A percentile compares a stretch with the other conserved stretches of the same genome.
phyloP scores from a whole-genome alignment of 2,888 invertebrate species.

The Parthenolecanium corni region DNA sequence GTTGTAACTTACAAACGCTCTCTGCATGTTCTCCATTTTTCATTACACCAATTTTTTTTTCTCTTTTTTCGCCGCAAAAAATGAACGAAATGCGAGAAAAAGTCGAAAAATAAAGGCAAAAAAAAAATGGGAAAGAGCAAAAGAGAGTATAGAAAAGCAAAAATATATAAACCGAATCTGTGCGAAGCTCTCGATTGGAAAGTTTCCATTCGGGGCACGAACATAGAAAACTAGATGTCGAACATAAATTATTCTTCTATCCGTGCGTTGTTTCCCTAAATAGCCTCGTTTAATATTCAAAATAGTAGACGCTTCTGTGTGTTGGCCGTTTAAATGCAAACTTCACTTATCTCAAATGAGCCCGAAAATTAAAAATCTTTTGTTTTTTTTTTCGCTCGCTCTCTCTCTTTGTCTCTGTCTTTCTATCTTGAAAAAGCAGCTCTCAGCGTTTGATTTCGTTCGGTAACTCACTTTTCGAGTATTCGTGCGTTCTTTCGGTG shows the following conservation, averaged over 20 bases:
- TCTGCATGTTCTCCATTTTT: too few species aligned
- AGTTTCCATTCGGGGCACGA: constrained; percentile 26
- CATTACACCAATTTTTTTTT: neutral
- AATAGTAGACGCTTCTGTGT: constrained; percentile 22
- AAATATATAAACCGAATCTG: constrained; percentile 16
- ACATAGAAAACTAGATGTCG: constrained; percentile 28
- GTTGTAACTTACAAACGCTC: too few species aligned
- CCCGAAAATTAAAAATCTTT: constrained; percentile 26
- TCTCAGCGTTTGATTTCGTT: too few species aligned
- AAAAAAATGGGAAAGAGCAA: neutral
- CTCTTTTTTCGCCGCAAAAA: too few species aligned
- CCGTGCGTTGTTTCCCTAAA: constrained; percentile 25
- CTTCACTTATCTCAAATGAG: constrained; percentile 27
- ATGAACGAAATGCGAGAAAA: too few species aligned
- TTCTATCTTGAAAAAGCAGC: too few species aligned
- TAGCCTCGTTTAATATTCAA: constrained; percentile 27
- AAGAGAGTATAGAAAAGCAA: too few species aligned
- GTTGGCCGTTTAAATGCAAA: constrained; percentile 26
- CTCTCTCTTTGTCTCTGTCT: too few species aligned
- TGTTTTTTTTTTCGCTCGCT: neutral
- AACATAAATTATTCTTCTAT: constrained; percentile 28
- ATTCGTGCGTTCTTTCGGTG: too few species aligned
- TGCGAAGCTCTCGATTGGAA: constrained; percentile 17
- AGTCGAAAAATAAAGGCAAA: too few species aligned
- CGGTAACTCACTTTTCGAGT: too few species aligned